phyloP scores from a whole-genome alignment of 2,797 vertebrate species.

The Yasuhikotakia modesta region DNA sequence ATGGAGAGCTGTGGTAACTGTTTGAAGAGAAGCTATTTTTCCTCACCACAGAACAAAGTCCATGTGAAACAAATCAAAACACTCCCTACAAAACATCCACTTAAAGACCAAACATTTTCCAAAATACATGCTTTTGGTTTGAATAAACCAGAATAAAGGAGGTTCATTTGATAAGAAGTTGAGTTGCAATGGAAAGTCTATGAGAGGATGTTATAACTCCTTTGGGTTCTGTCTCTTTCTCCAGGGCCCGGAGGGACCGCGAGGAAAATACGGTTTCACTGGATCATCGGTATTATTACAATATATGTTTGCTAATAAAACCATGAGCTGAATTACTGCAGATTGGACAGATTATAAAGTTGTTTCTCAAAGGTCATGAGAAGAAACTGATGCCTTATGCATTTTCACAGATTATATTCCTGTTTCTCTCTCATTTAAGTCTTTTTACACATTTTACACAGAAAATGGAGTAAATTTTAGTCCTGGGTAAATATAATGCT shows the following conservation, averaged over 20 bases:
- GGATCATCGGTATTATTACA: slow-evolving; percentile 69
- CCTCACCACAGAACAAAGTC: slow-evolving; percentile 38
- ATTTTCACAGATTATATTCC: not conserved
- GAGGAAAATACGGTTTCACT: slow-evolving; percentile 72
- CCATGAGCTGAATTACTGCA: slow-evolving; percentile 2
- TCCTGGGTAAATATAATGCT: no score
- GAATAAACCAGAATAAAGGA: not conserved
- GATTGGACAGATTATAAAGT: not conserved
- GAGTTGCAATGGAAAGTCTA: slow-evolving; percentile 51
- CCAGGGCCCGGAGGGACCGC: slow-evolving; percentile 75
- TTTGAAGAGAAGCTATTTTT: not conserved
- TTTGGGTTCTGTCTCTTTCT: slow-evolving; percentile 56
- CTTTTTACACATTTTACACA: no score
- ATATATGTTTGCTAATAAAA: slow-evolving; percentile 20
- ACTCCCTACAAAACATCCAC: slow-evolving; percentile 26
- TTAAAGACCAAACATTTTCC: slow-evolving; percentile 6
- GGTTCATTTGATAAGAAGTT: slow-evolving; percentile 51
- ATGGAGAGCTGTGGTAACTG: not conserved
- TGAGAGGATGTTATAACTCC: slow-evolving; percentile 34
- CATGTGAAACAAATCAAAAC: slow-evolving; percentile 32
- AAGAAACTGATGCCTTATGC: not conserved
- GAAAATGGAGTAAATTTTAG: no score
- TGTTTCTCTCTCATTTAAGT: no score
- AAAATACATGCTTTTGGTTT: slow-evolving; percentile 22
- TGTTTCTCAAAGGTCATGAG: no score